These are phyloP conservation scores for Lycophotia porphyrea DNA, from an alignment of 2,888 invertebrate species.

Conservation along the genomic window DNA sequence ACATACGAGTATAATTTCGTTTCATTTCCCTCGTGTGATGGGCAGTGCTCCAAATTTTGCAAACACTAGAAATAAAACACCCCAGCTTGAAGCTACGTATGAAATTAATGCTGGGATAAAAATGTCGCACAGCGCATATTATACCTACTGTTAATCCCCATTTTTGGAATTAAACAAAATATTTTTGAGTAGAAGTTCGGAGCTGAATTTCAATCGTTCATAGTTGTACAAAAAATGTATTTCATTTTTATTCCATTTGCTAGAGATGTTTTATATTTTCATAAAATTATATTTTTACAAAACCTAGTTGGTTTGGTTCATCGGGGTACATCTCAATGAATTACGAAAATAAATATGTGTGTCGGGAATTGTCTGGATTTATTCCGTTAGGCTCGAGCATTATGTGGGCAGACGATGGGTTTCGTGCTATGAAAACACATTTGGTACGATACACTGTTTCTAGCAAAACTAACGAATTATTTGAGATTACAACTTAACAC, in stretches of 20 bases:
- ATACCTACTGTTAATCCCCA: conserved; percentile 1
- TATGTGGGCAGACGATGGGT: no score
- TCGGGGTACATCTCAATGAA: not conserved
- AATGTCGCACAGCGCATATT: conserved; percentile 25
- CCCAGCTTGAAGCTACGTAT: conserved; percentile 40
- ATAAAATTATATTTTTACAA: not conserved
- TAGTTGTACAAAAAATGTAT: not conserved
- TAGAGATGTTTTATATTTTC: not conserved
- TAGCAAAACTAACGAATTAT: no score
- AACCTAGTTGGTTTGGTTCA: not conserved
- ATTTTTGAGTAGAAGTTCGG: not conserved
- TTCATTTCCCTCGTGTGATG: conserved; percentile 44
- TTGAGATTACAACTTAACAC: no score
- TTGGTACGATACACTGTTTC: no score
- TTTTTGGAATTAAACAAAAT: conserved; percentile 3
- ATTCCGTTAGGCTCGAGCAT: no score
- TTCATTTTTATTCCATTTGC: not conserved
- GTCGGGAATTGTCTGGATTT: no score
- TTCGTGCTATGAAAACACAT: no score
- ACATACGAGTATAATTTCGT: conserved; percentile 15
- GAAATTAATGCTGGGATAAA: conserved; percentile 50
- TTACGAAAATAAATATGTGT: not conserved
- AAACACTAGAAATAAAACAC: conserved; percentile 43
- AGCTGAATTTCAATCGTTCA: not conserved
- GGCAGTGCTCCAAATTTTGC: conserved; percentile 59